Percentiles rank a stretch among this genome's conserved stretches.
Evolutionary conservation across 1,140 invertebrate species (phyloP).

Genomic region (Trachymyrmex septentrionalis): DNA sequence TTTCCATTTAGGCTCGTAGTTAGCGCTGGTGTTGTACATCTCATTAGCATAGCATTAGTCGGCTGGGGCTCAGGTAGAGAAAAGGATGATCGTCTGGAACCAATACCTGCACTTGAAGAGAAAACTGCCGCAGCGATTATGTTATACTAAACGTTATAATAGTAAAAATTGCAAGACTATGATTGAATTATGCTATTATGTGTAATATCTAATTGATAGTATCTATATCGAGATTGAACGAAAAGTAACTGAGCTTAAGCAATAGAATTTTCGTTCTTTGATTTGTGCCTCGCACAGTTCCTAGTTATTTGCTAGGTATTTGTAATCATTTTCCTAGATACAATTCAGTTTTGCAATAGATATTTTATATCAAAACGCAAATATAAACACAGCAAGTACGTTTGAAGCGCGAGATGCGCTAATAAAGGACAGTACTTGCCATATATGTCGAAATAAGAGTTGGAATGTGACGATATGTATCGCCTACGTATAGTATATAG

Average conservation of each 20-base stretch:
- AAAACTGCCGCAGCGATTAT: constrained; percentile 95
- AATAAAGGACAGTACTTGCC: constrained; percentile 4
- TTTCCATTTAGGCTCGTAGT: constrained; percentile 90
- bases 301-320: constrained; percentile 42
- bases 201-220: constrained; percentile 29
- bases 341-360: background rate
- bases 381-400: background rate
- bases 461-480: background rate
- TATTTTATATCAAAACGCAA: background rate
- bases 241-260: constrained; percentile 27
- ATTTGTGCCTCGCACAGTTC: constrained; percentile 56
- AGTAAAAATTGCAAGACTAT: background rate
- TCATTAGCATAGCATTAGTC: constrained; percentile 92
- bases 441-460: background rate
- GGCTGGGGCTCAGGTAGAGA: constrained; percentile 91
- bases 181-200: background rate
- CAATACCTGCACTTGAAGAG: constrained; percentile 91
- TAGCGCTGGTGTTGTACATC: constrained; percentile 90
- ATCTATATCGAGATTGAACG: constrained; percentile 5
- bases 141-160: constrained; percentile 89
- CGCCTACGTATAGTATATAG: background rate
- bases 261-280: background rate
- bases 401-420: background rate
- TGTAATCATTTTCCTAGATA: constrained; percentile 3
- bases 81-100: constrained; percentile 88